Evolutionary conservation across 2,888 invertebrate species (phyloP).

Genomic region (Cybosia mesomella): DNA sequence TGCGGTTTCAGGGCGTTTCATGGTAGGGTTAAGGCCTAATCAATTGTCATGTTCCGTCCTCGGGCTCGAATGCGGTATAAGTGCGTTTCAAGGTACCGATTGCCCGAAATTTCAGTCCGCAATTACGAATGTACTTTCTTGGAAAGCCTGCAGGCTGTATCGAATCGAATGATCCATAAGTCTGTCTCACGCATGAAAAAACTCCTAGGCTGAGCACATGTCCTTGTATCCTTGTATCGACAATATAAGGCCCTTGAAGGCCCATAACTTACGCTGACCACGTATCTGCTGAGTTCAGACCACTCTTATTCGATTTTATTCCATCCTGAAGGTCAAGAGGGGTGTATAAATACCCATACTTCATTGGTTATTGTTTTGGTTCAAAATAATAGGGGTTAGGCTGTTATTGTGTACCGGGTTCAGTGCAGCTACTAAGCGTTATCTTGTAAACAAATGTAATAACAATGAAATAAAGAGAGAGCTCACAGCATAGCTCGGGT

Average conservation of each 20-base stretch:
- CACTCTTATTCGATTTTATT: neutral
- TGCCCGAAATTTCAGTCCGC: no score
- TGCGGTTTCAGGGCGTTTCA: no score
- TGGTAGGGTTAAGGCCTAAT: no score
- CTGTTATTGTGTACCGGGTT: neutral
- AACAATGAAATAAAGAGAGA: no score
- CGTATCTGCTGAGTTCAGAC: neutral
- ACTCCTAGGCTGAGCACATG: neutral
- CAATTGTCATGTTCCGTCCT: no score
- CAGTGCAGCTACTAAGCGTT: neutral
- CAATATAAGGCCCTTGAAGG: neutral
- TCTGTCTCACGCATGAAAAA: conserved; percentile 14
- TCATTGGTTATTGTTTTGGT: neutral
- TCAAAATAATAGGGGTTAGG: neutral
- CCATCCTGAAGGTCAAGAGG: neutral
- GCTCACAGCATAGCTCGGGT: no score
- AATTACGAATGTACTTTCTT: no score
- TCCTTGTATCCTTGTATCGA: conserved; percentile 5
- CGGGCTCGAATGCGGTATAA: no score
- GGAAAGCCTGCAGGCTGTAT: no score
- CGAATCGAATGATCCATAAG: conserved; percentile 6
- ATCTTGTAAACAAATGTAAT: no score
- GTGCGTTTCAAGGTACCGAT: no score
- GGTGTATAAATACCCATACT: neutral
- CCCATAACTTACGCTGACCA: neutral